A percentile compares a stretch with the other conserved stretches of the same genome.
Conservation (phyloP, 2,113 vertebrate species). For the Myiopsitta monachus region DNA sequence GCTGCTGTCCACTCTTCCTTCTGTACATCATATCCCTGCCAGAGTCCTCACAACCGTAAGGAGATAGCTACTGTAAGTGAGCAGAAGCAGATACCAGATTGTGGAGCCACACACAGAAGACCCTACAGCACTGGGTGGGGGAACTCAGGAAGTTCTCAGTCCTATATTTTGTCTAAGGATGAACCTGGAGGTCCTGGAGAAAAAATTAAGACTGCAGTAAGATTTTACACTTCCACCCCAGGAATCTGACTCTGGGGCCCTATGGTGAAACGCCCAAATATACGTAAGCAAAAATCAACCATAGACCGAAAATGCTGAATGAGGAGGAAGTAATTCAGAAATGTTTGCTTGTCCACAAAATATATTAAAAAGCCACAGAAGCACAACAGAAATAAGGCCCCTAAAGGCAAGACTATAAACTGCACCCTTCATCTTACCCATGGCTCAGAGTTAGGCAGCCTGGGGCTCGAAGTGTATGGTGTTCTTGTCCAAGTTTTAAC, state of each 20-base stretch:
- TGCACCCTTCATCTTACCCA: neutral
- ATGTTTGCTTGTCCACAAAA: neutral
- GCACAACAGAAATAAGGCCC: neutral
- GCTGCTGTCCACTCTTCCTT: neutral
- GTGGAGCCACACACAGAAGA: neutral
- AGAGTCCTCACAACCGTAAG: neutral
- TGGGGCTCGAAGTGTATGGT: neutral
- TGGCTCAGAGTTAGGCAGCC: neutral
- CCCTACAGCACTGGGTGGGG: accelerated
- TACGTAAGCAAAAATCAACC: neutral
- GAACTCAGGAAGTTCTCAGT: neutral
- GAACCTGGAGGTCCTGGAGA: neutral
- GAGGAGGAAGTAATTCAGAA: neutral
- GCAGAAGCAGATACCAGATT: neutral
- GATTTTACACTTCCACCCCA: neutral
- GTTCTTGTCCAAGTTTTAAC: neutral
- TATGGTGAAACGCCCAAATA: neutral
- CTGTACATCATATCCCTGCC: neutral
- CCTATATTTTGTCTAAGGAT: neutral
- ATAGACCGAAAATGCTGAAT: neutral
- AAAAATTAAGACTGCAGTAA: neutral
- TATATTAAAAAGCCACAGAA: neutral
- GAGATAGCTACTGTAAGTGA: neutral
- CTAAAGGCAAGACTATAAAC: neutral
- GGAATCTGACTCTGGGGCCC: neutral